Base-by-base conservation (phyloP, 2,797 vertebrate genomes). In the Takifugu rubripes region DNA sequence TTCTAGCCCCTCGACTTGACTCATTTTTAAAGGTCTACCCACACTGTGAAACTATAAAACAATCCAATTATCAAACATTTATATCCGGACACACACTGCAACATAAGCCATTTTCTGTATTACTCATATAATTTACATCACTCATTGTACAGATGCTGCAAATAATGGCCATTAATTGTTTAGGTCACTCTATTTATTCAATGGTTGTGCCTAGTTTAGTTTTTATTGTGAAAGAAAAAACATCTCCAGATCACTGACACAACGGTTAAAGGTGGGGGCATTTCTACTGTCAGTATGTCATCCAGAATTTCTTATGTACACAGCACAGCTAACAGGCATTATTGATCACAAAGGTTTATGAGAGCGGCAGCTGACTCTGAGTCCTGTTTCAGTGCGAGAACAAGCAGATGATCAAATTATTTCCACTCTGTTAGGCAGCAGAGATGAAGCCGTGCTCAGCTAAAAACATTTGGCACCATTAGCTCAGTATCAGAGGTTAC, bases 391-490 rank as follows among this genome's bases (percentile, higher is more conserved):
- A 67, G 64, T 77, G 59, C 50, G 49, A 63, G n/a, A 61, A 64
- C 26, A 73, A 66, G 66, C 56, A 82, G 55, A 72, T 65, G 44
- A 71, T 75, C 26, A 2, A 64, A 75, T 83, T 49, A 52, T 49
- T 78, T 77, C 51, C 70, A 64, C 50, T 65, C 48, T 49, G 55
- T 64, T 64, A 36, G 27, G 54, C 61, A 59, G 66, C 43, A 31
- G 45, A 61, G 67, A 60, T 16, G 33, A 74, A 66, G 48, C 50
- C 36, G 16, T 29, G 26, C 49, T 66, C 49, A 52, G 54, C 45
- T 66, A 53, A 56, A 66, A 75, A 74, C 69, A 67, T 64, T 60
- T 79, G 70, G 62, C 70, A 68, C 66, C 68, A 70, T 68, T 70
- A 74, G 64, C 45, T 61, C 53, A 51, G 61, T 40, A 72, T 43